Evolutionary conservation across 1,140 invertebrate species (phyloP).

Genomic region (Planococcus citri): DNA sequence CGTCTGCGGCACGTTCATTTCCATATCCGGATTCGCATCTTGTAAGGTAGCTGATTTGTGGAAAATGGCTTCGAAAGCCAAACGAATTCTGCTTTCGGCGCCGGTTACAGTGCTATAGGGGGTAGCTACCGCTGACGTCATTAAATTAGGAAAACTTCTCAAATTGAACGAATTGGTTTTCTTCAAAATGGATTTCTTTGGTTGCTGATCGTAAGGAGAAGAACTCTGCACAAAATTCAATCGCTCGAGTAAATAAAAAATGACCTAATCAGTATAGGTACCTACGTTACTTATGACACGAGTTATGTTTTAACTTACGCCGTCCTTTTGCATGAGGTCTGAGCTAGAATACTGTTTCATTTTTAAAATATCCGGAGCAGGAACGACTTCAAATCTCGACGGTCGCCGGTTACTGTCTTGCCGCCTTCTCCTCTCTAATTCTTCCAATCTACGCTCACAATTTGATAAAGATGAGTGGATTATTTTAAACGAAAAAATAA

Average conservation of each 20-base stretch:
- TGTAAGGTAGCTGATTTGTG: slow-evolving; percentile 69
- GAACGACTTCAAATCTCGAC: slow-evolving; percentile 58
- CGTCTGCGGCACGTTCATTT: slow-evolving; percentile 31
- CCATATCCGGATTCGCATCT: slow-evolving; percentile 60
- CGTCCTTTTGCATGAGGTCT: background rate
- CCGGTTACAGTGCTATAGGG: slow-evolving; percentile 76
- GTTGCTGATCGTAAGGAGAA: slow-evolving; percentile 34
- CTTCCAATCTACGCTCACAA: slow-evolving; percentile 35
- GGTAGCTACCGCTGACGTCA: slow-evolving; percentile 53
- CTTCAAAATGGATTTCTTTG: slow-evolving; percentile 80
- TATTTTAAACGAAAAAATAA: background rate
- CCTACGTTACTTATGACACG: too few species aligned
- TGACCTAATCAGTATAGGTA: background rate
- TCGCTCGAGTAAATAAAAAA: too few species aligned
- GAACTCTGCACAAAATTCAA: too few species aligned
- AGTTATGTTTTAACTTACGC: too few species aligned
- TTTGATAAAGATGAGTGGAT: background rate
- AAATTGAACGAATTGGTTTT: slow-evolving; percentile 82
- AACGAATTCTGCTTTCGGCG: slow-evolving; percentile 67
- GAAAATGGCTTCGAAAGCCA: slow-evolving; percentile 83
- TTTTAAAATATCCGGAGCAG: slow-evolving; percentile 49
- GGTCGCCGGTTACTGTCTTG: slow-evolving; percentile 41
- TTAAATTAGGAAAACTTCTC: slow-evolving; percentile 51
- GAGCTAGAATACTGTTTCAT: slow-evolving; percentile 34
- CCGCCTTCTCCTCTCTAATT: slow-evolving; percentile 36